Evolutionary conservation across 2,113 vertebrate species (phyloP).

Genomic region (Silurus glanis): DNA sequence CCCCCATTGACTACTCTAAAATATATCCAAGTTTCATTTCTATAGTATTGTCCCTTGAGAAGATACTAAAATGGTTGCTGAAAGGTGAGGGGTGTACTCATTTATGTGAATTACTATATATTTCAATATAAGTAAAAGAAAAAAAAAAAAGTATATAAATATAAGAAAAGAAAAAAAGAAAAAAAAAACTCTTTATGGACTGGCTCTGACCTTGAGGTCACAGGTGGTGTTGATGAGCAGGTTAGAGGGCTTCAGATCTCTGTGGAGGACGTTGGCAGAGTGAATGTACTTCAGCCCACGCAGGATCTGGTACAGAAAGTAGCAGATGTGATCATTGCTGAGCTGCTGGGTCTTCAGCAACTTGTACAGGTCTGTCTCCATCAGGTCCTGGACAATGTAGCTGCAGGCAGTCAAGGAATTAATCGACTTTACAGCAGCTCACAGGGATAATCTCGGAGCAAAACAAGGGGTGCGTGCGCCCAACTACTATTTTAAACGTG

Average conservation of each 20-base stretch:
- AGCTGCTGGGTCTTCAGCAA: constrained; percentile 86
- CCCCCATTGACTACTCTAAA: too few species aligned
- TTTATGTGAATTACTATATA: too few species aligned
- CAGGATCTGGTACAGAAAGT: constrained; percentile 90
- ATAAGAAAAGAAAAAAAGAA: background rate
- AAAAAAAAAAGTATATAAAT: too few species aligned
- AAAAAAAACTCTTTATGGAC: background rate
- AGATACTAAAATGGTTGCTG: too few species aligned
- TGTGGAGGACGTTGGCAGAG: constrained; percentile 87
- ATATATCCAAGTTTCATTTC: too few species aligned
- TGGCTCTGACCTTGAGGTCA: constrained; percentile 81
- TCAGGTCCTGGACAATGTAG: constrained; percentile 89
- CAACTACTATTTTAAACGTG: background rate
- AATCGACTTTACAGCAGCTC: constrained; percentile 23
- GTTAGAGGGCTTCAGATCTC: constrained; percentile 89
- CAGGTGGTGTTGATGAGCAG: constrained; percentile 91
- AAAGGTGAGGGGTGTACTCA: too few species aligned
- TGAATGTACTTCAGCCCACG: constrained; percentile 89
- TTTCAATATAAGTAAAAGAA: too few species aligned
- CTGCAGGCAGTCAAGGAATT: constrained; percentile 73
- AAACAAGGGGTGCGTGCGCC: background rate
- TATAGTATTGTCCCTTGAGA: too few species aligned
- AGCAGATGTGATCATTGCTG: constrained; percentile 89
- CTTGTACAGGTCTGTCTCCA: constrained; percentile 91
- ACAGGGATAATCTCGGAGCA: background rate